Evolutionary conservation across 1,140 invertebrate species (phyloP).

Genomic region (Drosophila setifemur): DNA sequence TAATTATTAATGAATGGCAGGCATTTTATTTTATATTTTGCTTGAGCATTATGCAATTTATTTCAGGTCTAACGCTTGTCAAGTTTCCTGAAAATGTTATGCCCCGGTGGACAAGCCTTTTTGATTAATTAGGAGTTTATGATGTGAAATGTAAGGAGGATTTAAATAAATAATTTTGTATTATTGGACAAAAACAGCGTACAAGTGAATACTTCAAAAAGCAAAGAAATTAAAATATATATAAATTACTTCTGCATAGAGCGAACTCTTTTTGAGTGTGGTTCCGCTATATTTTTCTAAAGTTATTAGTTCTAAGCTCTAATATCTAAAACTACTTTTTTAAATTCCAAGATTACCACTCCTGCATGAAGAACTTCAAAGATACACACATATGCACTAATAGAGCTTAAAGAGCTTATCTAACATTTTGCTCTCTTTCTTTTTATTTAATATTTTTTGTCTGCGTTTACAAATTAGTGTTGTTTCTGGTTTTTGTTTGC

Average conservation of each 20-base stretch:
- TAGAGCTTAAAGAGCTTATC: conserved; percentile 75
- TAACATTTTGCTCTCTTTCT: conserved; percentile 40
- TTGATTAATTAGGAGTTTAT: conserved; percentile 61
- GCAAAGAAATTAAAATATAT: too few relatives aligned
- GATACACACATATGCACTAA: conserved; percentile 29
- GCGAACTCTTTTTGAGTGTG: too few relatives aligned
- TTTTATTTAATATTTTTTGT: conserved; percentile 26
- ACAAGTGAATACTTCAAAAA: too few relatives aligned
- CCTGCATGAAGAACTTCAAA: not conserved
- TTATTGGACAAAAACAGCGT: too few relatives aligned
- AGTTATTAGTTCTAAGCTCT: too few relatives aligned
- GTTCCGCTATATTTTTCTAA: too few relatives aligned
- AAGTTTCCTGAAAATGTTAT: conserved; percentile 62
- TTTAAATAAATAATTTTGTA: not conserved
- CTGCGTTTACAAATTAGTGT: conserved; percentile 56
- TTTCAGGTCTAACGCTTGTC: conserved; percentile 67
- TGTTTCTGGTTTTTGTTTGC: conserved; percentile 47
- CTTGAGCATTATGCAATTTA: conserved; percentile 64
- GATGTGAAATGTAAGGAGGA: conserved; percentile 20
- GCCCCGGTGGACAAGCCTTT: conserved; percentile 52
- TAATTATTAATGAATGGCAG: conserved; percentile 58
- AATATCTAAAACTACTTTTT: too few relatives aligned
- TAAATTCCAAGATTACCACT: not conserved
- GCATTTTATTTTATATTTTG: conserved; percentile 25
- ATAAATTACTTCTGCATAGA: too few relatives aligned